Percentiles rank a stretch among this genome's conserved stretches.
Conservation (phyloP, 2,797 vertebrate species). For the Squalus acanthias region DNA sequence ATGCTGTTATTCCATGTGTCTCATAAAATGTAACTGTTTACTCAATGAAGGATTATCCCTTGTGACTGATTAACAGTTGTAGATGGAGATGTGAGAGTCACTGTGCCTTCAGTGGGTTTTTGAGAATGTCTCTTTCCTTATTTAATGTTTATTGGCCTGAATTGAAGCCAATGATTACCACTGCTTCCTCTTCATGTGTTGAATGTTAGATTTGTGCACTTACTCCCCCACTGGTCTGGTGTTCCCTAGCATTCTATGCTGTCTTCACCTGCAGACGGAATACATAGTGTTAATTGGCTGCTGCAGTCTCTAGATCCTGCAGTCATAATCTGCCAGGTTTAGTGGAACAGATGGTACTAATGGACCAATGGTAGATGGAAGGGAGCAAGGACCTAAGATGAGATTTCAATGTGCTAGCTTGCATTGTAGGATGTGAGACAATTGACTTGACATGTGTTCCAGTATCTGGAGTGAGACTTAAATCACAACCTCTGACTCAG, state of each 20-base stretch:
- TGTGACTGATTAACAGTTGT: neutral
- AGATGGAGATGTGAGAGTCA: neutral
- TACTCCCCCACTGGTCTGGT: neutral
- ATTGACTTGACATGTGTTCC: neutral
- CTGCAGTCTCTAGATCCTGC: conserved; percentile 9
- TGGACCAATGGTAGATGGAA: neutral
- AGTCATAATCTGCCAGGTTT: neutral
- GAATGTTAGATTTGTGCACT: neutral
- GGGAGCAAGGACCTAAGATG: neutral
- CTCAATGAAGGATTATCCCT: neutral
- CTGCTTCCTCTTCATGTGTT: neutral
- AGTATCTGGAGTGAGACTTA: neutral
- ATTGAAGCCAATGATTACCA: neutral
- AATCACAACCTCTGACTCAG: neutral
- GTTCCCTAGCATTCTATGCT: neutral
- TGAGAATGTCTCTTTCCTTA: neutral
- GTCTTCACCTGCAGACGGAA: neutral
- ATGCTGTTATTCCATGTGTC: neutral
- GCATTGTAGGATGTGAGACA: neutral
- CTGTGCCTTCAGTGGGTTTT: neutral
- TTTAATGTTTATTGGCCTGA: neutral
- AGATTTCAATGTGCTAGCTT: neutral
- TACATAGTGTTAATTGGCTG: neutral
- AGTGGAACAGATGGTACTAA: neutral
- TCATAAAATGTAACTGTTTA: neutral